Base-by-base conservation (phyloP, 2,797 vertebrate species). In the Enoplosus armatus region DNA sequence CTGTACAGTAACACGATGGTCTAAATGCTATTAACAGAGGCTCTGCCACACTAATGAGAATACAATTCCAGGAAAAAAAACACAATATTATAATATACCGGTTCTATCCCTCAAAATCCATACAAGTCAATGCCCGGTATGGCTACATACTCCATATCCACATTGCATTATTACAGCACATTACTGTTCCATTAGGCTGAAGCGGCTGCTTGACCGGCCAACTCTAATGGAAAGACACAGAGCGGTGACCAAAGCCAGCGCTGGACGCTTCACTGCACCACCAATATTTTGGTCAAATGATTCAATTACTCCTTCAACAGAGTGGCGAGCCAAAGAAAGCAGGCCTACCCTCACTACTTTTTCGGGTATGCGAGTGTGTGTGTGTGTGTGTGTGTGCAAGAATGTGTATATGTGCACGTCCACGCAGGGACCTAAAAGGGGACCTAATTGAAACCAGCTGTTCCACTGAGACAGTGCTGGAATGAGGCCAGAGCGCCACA, bases 391-490 rank as follows among this genome's bases (percentile, higher is more conserved):
- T 56, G 63, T 35, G 60, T 53, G n/a, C 54, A 31, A 51, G 56
- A 48, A 70, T 53, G 33, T 74, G 60, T 39, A 11, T 60, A 16
- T 60, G 48, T 62, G 58, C 43, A 48, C 0, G 3, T 68, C 67
- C 59, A 80, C 53, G 60, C 24, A 33, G 45, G 50, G 66, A 77
- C 69, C 75, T 82, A 74, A 90, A 89, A 82, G 76, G 67, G 73
- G 80, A 86, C 73, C 78, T 96, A 96, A 97, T 95, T 96, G 94
- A 92, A 94, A 95, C 93, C 97, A 97, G 96, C 96, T 98, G 96
- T 92, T 96, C 89, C 77, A 80, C 90, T 88, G 85, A 92, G 94
- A 88, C 80, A 70, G 59, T 81, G 74, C 90, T 97, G 93, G 86
- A 92, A 84, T 2, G 43, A 80, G 84, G 95, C 95, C 96, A 97